phyloP scores from a whole-genome alignment of 2,888 invertebrate genomes.

The Digitonthophagus gazella region DNA sequence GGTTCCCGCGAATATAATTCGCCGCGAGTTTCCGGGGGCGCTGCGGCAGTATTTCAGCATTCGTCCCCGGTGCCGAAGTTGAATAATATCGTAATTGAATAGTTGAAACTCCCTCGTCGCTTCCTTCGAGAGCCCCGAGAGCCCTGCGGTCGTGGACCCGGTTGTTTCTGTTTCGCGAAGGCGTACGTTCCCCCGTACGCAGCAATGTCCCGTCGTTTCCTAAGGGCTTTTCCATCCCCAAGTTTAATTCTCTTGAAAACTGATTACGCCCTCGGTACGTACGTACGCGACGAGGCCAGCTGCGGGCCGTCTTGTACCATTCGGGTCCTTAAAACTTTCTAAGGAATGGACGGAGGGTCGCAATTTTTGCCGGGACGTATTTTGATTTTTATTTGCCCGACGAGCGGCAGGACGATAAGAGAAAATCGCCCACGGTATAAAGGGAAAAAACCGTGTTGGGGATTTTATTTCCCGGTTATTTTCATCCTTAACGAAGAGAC shows the following conservation, averaged over 20 bases:
- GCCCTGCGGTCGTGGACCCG: background rate
- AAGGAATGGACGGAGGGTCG: background rate
- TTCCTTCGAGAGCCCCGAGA: background rate
- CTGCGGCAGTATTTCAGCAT: background rate
- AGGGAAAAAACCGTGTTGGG: background rate
- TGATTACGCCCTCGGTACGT: conserved; percentile 8
- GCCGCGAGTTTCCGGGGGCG: background rate
- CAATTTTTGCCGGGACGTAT: background rate
- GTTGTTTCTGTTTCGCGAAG: conserved; percentile 10
- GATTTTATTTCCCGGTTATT: background rate
- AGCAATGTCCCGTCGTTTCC: conserved; percentile 5
- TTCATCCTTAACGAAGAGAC: background rate
- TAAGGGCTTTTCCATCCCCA: conserved; percentile 4
- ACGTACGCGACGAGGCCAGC: background rate
- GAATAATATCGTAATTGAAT: conserved; percentile 23
- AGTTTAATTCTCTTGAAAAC: conserved; percentile 16
- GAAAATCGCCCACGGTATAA: background rate
- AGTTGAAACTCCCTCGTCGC: conserved; percentile 22
- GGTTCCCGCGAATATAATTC: background rate
- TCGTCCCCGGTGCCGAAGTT: conserved; percentile 6
- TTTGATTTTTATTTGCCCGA: background rate
- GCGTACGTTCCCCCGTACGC: background rate
- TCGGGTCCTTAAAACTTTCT: background rate
- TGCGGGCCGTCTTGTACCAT: background rate
- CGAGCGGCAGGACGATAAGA: background rate